Base-by-base conservation (phyloP, 1,140 invertebrate species). In the Tyrophagus putrescentiae region DNA sequence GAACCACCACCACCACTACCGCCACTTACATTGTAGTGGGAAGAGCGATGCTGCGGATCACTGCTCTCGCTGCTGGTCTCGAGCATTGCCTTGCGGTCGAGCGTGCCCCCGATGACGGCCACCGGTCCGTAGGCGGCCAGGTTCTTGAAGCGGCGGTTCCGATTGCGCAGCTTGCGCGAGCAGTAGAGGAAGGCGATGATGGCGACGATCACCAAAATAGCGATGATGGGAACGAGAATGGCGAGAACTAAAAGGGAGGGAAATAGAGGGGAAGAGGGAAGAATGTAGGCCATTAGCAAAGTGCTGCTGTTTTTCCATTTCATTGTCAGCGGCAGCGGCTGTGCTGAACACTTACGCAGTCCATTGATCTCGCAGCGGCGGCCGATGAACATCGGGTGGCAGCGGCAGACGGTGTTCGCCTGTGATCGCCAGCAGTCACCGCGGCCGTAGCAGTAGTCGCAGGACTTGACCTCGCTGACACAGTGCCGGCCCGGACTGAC, bases 391-490 rank as follows among this genome's bases (percentile, higher is more conserved):
- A 67, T 66, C n/a, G 59, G 57, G 39, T 67, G 64, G 50, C 67
- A 68, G 32, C 64, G 62, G 41, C 32, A 79, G 76, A 64, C 78
- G 73, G 13, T 78, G 76, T 41, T 81, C 76, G 9, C 77, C 25
- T 56, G 21, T 13, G 39, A 31, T n/a, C 58, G 32, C n/a, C 67
- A 62, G 67, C 87, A 92, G 31, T 83, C 82, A 13, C 87, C 87
- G 68, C 89, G 84, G 66, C 85, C 87, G 67, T 86, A 83, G 65
- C 87, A 92, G 31, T 76, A 76, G 52, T 82, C 80, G 67, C 87
- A 92, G 1, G 87, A 85, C 23, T 86, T 77, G 28, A 80, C 71
- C 65, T 80, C 81, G 34, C 78, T 71, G 57, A 83, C 83, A 71
- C 87, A 92, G 7, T 82, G 72, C 64, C 87, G 75, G 53, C 87